Percentiles rank a stretch among this genome's conserved stretches.
Evolutionary conservation across 1,140 invertebrate genomes (phyloP).

Genomic region (Episyrphus balteatus): DNA sequence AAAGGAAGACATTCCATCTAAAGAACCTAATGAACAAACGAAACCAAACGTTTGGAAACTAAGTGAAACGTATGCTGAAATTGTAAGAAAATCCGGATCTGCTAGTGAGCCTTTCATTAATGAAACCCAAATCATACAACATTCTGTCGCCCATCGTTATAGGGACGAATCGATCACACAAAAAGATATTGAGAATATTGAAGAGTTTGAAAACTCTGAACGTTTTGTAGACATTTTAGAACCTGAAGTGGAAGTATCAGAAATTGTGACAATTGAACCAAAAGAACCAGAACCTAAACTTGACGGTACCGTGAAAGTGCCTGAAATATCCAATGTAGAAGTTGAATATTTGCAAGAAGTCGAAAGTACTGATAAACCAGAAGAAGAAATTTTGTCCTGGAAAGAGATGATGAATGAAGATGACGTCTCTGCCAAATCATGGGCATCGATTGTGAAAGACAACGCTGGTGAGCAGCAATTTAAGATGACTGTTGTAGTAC

Average conservation of each 20-base stretch:
- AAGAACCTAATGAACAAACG: conserved; percentile 7
- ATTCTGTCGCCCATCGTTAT: too few relatives aligned
- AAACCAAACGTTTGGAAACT: conserved; percentile 22
- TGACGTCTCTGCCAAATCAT: conserved; percentile 9
- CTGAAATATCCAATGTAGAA: too few relatives aligned
- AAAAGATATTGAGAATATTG: too few relatives aligned
- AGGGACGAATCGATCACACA: too few relatives aligned
- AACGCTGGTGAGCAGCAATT: too few relatives aligned
- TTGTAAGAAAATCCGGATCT: conserved; percentile 28
- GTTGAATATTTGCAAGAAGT: conserved; percentile 9
- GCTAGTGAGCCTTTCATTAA: conserved; percentile 1
- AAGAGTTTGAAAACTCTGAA: too few relatives aligned
- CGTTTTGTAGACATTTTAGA: too few relatives aligned
- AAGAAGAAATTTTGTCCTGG: conserved; percentile 17
- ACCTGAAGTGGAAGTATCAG: too few relatives aligned
- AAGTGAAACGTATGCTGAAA: conserved; percentile 32
- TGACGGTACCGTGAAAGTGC: too few relatives aligned
- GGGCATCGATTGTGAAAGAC: conserved; percentile 11
- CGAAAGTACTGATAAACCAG: conserved; percentile 11
- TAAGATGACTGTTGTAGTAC: too few relatives aligned
- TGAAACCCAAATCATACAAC: not conserved
- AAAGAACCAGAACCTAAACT: not conserved
- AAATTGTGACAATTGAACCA: too few relatives aligned
- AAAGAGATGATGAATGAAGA: conserved; percentile 29
- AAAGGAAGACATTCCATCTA: conserved; percentile 16